Evolutionary conservation across 1,140 invertebrate species (phyloP).

Genomic region (Drosophila kurseongensis): DNA sequence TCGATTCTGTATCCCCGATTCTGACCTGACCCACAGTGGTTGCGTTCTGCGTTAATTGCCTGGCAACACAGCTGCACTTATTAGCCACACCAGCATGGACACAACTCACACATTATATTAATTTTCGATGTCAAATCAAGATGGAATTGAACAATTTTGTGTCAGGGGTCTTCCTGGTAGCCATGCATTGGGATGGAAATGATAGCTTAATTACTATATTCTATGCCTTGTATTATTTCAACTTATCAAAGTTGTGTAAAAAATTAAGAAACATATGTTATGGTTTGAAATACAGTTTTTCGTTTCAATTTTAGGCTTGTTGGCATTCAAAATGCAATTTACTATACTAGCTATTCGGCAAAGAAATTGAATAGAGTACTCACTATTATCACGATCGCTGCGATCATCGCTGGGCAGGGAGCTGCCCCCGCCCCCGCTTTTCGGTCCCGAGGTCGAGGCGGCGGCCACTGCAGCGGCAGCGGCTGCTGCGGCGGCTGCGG

Average conservation of each 20-base stretch:
- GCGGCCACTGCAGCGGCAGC: slow-evolving; percentile 26
- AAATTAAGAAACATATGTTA: too few species aligned
- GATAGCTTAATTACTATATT: neutral
- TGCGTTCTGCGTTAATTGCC: slow-evolving; percentile 42
- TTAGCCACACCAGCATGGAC: slow-evolving; percentile 62
- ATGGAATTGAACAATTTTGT: slow-evolving; percentile 1
- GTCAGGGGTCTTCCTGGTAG: neutral
- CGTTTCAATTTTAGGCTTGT: too few species aligned
- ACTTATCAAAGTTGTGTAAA: too few species aligned
- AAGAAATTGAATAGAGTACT: slow-evolving; percentile 54
- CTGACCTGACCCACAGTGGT: slow-evolving; percentile 22
- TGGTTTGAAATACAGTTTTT: too few species aligned
- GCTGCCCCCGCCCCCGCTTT: slow-evolving; percentile 27
- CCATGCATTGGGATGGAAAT: neutral
- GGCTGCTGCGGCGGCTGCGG: slow-evolving; percentile 25
- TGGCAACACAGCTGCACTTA: slow-evolving; percentile 46
- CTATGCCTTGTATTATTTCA: too few species aligned
- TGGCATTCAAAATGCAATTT: too few species aligned
- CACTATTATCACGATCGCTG: slow-evolving; percentile 86
- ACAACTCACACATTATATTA: slow-evolving; percentile 8
- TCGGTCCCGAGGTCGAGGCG: slow-evolving; percentile 18
- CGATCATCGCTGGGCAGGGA: slow-evolving; percentile 85
- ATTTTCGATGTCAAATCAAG: neutral
- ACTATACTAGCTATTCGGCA: too few species aligned
- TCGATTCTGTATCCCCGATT: slow-evolving; percentile 2